Evolutionary conservation across 2,888 invertebrate species (phyloP), one percentile per base, ranked within the genome.

Genomic region (Thelaira solivaga): DNA sequence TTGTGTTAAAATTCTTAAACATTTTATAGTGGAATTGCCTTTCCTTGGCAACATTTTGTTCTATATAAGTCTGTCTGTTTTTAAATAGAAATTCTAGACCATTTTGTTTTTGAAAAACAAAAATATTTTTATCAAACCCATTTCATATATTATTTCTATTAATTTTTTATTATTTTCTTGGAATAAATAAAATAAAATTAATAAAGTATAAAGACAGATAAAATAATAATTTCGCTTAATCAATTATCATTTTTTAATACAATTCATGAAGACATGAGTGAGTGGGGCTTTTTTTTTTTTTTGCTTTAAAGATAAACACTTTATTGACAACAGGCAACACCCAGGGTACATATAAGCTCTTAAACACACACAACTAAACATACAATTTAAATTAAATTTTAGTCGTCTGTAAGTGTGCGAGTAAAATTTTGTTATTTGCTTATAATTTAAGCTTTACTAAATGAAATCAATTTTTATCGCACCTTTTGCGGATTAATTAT

Each of bases 381-480:
- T 10, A 16, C 18, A 69, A 31, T 62, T 68, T 45, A 24, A 59
- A 24, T 55, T 41, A 34, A 13, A 36, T 62, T 41, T 39, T 34
- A 11, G 1, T n/a, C n/a, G 11, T 10, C 4, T 45, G n/a, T 77
- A n/a, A n/a, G 11, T 36, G 18, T 47, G 34, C 47, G 26, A 24
- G 39, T 49, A 18, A 43, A 26, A 55, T 31, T 34, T 29, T 68
- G 62, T 61, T 68, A 64, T 73, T 64, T 78, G 65, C 68, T 78
- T 78, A 78, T 74, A 69, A 78, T 55, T 78, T 73, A 78, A 78
- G 78, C 74, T 78, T 74, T 78, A 74, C 74, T 78, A 78, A 78
- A 78, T 69, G 69, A 78, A 78, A 78, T 74, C 78, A 78, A 78
- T 78, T 78, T 78, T 78, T 74, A 78, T 78, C 78, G 74, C 78